Evolutionary conservation across 1,140 invertebrate species (phyloP), one percentile per base, ranked within the genome.

Genomic region (Armadillidium nasatum): DNA sequence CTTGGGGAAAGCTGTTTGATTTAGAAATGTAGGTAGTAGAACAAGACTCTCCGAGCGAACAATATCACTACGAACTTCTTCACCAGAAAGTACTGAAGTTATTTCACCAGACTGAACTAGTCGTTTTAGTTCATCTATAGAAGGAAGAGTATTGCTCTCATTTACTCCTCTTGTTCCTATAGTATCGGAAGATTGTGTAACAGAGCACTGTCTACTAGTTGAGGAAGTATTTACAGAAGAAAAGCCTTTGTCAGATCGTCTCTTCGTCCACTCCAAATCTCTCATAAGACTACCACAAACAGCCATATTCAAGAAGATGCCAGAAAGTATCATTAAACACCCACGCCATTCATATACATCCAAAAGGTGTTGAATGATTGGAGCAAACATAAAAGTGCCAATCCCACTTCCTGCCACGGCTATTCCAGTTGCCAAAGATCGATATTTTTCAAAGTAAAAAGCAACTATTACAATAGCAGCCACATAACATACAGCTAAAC

Each of bases 391-490:
- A 83, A 97, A 95, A 0, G 94, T 96, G 0, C 95, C 92, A 66
- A 93, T 92, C 9, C 92, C 92, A 82, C 92, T 94, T 0, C 94
- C 94, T 83, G 94, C 95, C 0, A 96, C 94, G 0, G 94, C 93
- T 23, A 98, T 87, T 0, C 96, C 96, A 0, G 95, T 98, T 0
- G 96, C 96, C 67, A 98, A 88, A 0, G 94, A 96, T 71, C 95
- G 86, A 82, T 89, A 91, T 81, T 93, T 93, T 81, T 98, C 95
- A 84, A 98, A 98, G 84, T 97, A 98, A 83, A 96, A 96, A 0
- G 95, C 94, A 4, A 98, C 95, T 80, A 95, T 94, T 0, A 98
- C 95, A 0, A 94, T 92, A 0, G 93, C 92, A 0, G 94, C 91
- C 0, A 96, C 93, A 81, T 87, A 88, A 76, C 86, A 86, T 10